Base-by-base conservation (phyloP, 2,113 vertebrate species). In the Mesitornis unicolor region DNA sequence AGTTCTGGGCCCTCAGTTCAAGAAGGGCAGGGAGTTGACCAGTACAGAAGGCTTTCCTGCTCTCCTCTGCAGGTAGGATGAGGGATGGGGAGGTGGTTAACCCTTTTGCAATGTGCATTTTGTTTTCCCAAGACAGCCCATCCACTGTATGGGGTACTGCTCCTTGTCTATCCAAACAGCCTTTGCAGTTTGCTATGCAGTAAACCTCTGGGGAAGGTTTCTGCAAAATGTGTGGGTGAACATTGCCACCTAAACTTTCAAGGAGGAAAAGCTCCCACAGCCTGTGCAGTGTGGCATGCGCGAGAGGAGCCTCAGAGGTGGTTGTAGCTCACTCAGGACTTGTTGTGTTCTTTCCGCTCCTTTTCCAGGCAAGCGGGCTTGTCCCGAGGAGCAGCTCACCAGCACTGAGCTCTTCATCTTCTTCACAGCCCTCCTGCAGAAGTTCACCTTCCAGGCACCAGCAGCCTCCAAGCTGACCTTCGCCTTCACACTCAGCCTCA, bases 1-100 rank as follows among this genome's bases (percentile, higher is more conserved):
- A n/a, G n/a, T n/a, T n/a, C n/a, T n/a, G n/a, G n/a, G n/a, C n/a
- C n/a, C n/a, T n/a, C n/a, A n/a, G n/a, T n/a, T n/a, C n/a, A n/a
- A n/a, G n/a, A n/a, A n/a, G n/a, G n/a, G n/a, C n/a, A n/a, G n/a
- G n/a, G n/a, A n/a, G n/a, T n/a, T n/a, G 98, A 99, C 67, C 97
- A 97, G 78, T 99, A 99, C 92, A 97, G 97, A 79, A 99, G 8
- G 97, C 98, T 82, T 99, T 99, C 93, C 82, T 99, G 75, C 98
- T 98, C 21, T 99, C 99, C 97, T 99, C 98, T 91, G 96, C 98
- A 97, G 98, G 99, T 99, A 91, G 96, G 83, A 60, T 87, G 63
- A 74, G 71, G n/a, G 64, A 78, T 33, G 60, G n/a, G 47, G 71
- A 75, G 40, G 38, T 42, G 28, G 17, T 26, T 88, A 93, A 80